Conservation (phyloP, 2,113 vertebrate genomes). For the Anser cygnoides region DNA sequence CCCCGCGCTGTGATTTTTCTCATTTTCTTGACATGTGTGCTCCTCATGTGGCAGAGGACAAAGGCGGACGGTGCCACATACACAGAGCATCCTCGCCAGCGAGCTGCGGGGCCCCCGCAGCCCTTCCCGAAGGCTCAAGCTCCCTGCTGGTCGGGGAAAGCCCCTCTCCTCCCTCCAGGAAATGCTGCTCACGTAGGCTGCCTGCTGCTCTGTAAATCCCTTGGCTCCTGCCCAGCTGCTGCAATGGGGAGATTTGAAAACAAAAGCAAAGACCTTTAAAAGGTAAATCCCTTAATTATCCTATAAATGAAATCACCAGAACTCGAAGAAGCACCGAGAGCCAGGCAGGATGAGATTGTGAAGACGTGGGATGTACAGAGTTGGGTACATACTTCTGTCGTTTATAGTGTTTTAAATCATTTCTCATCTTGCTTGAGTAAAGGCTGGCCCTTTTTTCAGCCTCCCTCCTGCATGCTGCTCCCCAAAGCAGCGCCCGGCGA, state of each 20-base stretch:
- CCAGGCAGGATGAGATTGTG: background rate
- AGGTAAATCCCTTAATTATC: constrained; percentile 56
- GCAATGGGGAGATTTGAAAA: constrained; percentile 20
- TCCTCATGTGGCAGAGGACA: background rate
- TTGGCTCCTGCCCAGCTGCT: constrained; percentile 24
- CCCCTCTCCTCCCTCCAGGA: background rate
- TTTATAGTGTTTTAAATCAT: background rate
- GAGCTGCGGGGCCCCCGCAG: background rate
- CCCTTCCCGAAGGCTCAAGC: background rate
- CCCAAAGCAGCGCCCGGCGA: background rate
- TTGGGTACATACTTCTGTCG: background rate
- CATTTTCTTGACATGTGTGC: background rate
- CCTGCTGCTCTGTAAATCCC: constrained; percentile 17
- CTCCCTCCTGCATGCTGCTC: background rate
- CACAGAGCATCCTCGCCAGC: background rate
- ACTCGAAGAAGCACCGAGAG: background rate
- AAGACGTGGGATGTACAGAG: background rate
- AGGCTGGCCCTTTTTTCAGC: background rate
- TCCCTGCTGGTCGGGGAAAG: background rate
- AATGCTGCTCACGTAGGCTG: background rate
- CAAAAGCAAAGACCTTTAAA: constrained; percentile 38
- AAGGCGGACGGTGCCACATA: background rate
- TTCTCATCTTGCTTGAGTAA: background rate
- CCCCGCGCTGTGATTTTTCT: background rate
- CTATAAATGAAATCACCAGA: constrained; percentile 28